A percentile compares a stretch with the other conserved stretches of the same genome.
phyloP scores from a whole-genome alignment of 2,113 vertebrate genomes.

The Zosterops hypoxanthus region DNA sequence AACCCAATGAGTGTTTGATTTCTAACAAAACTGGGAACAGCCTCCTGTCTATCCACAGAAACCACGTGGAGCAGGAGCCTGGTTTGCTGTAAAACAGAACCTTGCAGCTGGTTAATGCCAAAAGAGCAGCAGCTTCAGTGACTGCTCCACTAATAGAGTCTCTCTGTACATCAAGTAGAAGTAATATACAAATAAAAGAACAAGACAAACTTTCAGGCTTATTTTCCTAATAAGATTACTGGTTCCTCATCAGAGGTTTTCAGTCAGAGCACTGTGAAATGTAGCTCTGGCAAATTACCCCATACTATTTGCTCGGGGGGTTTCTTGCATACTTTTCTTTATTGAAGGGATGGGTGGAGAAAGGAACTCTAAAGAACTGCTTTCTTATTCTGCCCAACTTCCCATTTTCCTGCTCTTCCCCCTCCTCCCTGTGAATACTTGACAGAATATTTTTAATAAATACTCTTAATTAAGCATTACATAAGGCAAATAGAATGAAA shows the following conservation, averaged over 20 bases:
- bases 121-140: not conserved
- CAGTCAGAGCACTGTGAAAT: not conserved
- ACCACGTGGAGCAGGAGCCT: not conserved
- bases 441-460: conserved; percentile 49
- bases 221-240: not conserved
- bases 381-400: conserved; percentile 48
- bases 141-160: not conserved
- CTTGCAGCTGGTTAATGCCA: not conserved
- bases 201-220: not conserved
- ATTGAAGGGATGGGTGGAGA: conserved; percentile 40
- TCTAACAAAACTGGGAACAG: not conserved
- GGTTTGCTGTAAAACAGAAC: not conserved
- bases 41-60: not conserved
- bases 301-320: not conserved
- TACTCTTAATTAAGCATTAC: conserved; percentile 36
- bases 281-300: not conserved
- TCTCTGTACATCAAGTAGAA: not conserved
- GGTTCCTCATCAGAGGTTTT: not conserved
- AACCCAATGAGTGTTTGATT: not conserved
- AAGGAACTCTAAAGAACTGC: conserved; percentile 29
- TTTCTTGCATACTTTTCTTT: conserved; percentile 48
- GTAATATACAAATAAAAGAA: not conserved
- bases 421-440: conserved; percentile 37
- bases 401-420: conserved; percentile 46
- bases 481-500: not conserved